These are phyloP conservation scores for Lepeophtheirus salmonis DNA, from an alignment of 1,140 invertebrate species.

Conservation along the genomic window DNA sequence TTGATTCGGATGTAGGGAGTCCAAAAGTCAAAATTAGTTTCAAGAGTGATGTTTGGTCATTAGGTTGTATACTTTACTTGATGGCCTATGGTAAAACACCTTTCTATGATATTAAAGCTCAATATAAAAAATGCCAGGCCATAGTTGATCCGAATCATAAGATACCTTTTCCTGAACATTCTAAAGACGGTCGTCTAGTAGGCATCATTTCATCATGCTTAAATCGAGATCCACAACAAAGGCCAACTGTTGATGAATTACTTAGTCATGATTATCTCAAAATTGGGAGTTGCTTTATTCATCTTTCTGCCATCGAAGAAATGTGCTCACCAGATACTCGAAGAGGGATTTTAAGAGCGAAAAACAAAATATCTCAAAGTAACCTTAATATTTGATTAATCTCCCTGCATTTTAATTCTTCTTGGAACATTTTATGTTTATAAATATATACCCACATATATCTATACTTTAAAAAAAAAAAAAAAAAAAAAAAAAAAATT, in stretches of 20 bases:
- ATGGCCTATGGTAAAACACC: slow-evolving; percentile 76
- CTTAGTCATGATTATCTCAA: slow-evolving; percentile 41
- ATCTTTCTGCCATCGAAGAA: not conserved
- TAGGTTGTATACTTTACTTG: slow-evolving; percentile 89
- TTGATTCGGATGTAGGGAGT: slow-evolving; percentile 2
- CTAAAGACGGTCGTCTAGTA: slow-evolving; percentile 32
- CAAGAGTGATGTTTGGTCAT: slow-evolving; percentile 90
- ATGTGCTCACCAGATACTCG: not conserved
- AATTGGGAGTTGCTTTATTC: not conserved
- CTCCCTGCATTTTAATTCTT: too few species aligned
- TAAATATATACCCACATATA: too few species aligned
- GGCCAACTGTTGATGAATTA: slow-evolving; percentile 50
- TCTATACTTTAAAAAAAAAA: too few species aligned
- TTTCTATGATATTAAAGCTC: slow-evolving; percentile 35
- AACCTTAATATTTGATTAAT: too few species aligned
- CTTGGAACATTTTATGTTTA: too few species aligned
- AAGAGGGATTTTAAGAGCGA: not conserved
- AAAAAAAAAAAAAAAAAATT: too few species aligned
- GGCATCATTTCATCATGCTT: slow-evolving; percentile 46
- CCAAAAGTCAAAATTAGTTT: slow-evolving; percentile 49
- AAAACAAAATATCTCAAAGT: not conserved
- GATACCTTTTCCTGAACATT: slow-evolving; percentile 47
- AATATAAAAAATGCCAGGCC: slow-evolving; percentile 37
- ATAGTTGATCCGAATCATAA: slow-evolving; percentile 52
- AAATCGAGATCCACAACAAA: slow-evolving; percentile 41